Percentiles rank a stretch among this genome's conserved stretches.
These are phyloP conservation scores for Oegoconia quadripuncta DNA, from an alignment of 2,888 invertebrate genomes.

Conservation along the genomic window DNA sequence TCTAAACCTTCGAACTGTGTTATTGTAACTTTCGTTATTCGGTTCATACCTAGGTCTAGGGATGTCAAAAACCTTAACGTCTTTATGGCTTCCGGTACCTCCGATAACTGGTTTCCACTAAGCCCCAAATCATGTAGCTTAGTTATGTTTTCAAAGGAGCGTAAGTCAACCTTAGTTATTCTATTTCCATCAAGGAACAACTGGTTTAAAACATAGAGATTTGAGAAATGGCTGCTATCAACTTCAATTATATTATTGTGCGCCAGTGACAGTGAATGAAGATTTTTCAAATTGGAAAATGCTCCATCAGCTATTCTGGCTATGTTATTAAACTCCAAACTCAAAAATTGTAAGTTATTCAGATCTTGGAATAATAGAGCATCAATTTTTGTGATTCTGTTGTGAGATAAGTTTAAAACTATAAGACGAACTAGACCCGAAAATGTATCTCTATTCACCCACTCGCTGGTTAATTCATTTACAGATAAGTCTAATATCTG, in stretches of 20 bases:
- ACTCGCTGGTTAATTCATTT: constrained; percentile 87
- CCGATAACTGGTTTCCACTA: constrained; percentile 85
- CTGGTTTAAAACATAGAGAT: constrained; percentile 85
- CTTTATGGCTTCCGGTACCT: constrained; percentile 84
- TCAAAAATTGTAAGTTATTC: constrained; percentile 86
- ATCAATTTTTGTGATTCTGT: constrained; percentile 85
- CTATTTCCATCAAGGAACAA: constrained; percentile 87
- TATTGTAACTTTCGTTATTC: constrained; percentile 84
- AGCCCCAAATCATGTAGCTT: constrained; percentile 88
- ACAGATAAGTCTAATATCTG: constrained; percentile 85
- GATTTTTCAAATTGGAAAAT: constrained; percentile 86
- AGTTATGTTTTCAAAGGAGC: constrained; percentile 87
- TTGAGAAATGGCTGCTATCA: constrained; percentile 84
- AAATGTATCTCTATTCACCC: constrained; percentile 89
- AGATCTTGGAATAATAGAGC: constrained; percentile 85
- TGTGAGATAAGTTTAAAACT: constrained; percentile 86
- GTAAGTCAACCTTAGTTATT: constrained; percentile 83
- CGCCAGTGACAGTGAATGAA: constrained; percentile 86
- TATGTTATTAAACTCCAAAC: constrained; percentile 85
- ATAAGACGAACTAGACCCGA: constrained; percentile 85
- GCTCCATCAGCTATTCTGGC: constrained; percentile 85
- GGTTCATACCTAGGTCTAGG: constrained; percentile 90
- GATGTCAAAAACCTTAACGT: constrained; percentile 85
- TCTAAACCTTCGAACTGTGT: constrained; percentile 86
- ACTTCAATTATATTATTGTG: constrained; percentile 85